Percentiles rank a stretch among this genome's conserved stretches.
These are phyloP conservation scores for Suricata suricatta DNA, from an alignment of 2,113 vertebrate species.

Conservation along the genomic window DNA sequence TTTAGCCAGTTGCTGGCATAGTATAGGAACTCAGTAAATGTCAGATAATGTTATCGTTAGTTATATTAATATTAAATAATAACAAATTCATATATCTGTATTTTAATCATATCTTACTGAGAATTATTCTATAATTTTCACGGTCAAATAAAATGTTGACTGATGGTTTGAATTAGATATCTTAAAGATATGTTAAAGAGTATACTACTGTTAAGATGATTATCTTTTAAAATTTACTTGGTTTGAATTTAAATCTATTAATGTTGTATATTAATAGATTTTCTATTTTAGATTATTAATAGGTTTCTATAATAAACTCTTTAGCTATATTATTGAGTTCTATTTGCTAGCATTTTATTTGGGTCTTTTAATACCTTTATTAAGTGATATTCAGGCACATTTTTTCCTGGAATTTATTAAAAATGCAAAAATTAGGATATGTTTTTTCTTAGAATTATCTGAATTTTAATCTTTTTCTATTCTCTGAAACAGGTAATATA, in stretches of 20 bases:
- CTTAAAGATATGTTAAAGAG: constrained; percentile 1
- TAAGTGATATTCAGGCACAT: neutral
- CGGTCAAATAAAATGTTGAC: constrained; percentile 30
- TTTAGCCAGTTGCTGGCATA: neutral
- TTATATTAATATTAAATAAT: neutral
- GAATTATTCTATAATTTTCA: constrained; percentile 8
- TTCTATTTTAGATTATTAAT: constrained; percentile 34
- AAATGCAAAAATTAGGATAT: neutral
- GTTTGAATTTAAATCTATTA: neutral
- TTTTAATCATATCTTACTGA: neutral
- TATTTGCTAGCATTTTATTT: neutral
- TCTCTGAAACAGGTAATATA: neutral
- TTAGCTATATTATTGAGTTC: neutral
- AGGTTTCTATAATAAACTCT: neutral
- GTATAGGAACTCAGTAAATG: neutral
- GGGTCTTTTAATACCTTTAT: neutral
- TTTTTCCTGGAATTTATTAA: neutral
- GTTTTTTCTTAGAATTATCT: constrained; percentile 9
- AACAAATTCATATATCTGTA: neutral
- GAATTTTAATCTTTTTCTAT: neutral
- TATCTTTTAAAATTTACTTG: constrained; percentile 39
- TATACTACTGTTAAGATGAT: neutral
- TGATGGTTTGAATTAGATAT: neutral
- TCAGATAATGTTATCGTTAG: neutral
- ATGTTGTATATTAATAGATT: neutral